Percentiles rank a stretch among this genome's conserved stretches.
Evolutionary conservation across 2,888 invertebrate genomes (phyloP).

Genomic region (Germaria angustata): DNA sequence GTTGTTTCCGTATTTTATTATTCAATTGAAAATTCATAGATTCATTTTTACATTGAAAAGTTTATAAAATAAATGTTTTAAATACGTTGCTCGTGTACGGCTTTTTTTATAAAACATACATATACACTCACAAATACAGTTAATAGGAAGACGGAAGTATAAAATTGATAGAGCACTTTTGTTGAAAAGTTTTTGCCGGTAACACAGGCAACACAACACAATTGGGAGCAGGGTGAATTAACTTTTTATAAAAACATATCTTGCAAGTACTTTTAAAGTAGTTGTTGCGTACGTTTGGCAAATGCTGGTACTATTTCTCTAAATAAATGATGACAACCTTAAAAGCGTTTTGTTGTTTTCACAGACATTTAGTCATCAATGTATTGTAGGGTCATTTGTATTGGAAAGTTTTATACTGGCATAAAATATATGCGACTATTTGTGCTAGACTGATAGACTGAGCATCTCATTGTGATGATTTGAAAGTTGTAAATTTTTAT

Average conservation of each 20-base stretch:
- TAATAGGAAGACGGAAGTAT: constrained; percentile 11
- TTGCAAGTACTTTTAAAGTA: constrained; percentile 47
- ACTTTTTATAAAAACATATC: constrained; percentile 37
- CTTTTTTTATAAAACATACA: constrained; percentile 2
- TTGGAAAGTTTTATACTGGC: neutral
- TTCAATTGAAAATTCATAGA: constrained; percentile 65
- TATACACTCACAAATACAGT: neutral
- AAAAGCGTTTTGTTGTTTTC: constrained; percentile 70
- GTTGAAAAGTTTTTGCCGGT: constrained; percentile 27
- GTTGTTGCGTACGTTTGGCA: constrained; percentile 1
- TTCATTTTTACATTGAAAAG: constrained; percentile 58
- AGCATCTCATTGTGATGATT: neutral
- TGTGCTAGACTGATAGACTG: neutral
- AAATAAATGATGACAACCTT: constrained; percentile 69
- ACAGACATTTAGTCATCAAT: constrained; percentile 61
- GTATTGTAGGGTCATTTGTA: constrained; percentile 51
- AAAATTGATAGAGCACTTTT: constrained; percentile 54
- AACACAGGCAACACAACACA: neutral
- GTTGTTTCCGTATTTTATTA: constrained; percentile 50
- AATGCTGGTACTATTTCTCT: constrained; percentile 38
- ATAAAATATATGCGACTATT: neutral
- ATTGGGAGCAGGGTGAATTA: neutral
- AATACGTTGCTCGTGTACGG: constrained; percentile 33
- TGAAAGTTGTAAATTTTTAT: constrained; percentile 27
- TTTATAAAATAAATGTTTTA: constrained; percentile 55